A percentile compares a stretch with the other conserved stretches of the same genome.
Evolutionary conservation across 92 coral and sea anemone genomes (phyloP).

Genomic region (Epizoanthus rinbou): DNA sequence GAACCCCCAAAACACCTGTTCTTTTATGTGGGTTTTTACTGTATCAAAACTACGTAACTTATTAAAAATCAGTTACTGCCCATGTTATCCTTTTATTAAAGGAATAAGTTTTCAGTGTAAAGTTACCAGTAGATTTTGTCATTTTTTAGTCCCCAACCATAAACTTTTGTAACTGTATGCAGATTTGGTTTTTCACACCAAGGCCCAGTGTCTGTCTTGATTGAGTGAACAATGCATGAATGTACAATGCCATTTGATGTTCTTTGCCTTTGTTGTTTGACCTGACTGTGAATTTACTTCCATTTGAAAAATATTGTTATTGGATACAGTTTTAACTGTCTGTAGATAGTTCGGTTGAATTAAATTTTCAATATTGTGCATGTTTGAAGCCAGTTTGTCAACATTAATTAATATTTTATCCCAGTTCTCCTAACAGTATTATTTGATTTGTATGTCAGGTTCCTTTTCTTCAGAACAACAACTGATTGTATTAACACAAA

Average conservation of each 20-base stretch:
- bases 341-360: background rate
- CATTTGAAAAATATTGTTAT: conserved; percentile 15
- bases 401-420: background rate
- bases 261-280: conserved; percentile 19
- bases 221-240: conserved; percentile 12
- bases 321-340: conserved; percentile 20
- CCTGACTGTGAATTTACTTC: conserved; percentile 23
- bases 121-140: conserved; percentile 13
- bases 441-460: conserved; percentile 22
- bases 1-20: too few species aligned
- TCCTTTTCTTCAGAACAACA: conserved; percentile 23
- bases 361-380: conserved; percentile 10
- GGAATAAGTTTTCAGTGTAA: conserved; percentile 24
- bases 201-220: conserved; percentile 20
- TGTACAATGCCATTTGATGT: conserved; percentile 20
- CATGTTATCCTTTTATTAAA: conserved; percentile 20
- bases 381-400: conserved; percentile 23
- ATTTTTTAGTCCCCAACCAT: conserved; percentile 11
- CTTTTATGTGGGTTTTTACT: too few species aligned
- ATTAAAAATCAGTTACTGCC: conserved; percentile 17
- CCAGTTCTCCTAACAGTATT: conserved; percentile 13
- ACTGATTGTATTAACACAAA: conserved; percentile 16
- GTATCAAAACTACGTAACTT: conserved; percentile 20
- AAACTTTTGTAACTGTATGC: conserved; percentile 15
- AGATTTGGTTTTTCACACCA: conserved; percentile 25